phyloP scores from a whole-genome alignment of 2,797 vertebrate genomes.

The Oophaga sylvatica region DNA sequence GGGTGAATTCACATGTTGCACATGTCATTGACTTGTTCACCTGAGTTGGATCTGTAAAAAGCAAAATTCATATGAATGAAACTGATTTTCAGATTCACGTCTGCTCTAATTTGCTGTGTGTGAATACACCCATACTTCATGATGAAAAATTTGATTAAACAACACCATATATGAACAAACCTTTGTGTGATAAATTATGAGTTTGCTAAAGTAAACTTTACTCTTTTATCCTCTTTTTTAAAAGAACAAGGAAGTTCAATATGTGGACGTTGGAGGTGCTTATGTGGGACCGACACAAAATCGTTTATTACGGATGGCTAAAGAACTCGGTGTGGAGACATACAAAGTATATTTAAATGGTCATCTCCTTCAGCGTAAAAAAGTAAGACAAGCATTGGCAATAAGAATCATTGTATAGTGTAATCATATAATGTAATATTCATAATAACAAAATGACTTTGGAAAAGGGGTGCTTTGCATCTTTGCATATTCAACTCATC shows the following conservation, averaged over 20 bases:
- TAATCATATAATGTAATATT: background rate
- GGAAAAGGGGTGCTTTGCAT: too few relatives aligned
- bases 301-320: constrained; percentile 75
- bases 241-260: constrained; percentile 74
- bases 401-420: background rate
- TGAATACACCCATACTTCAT: too few relatives aligned
- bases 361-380: constrained; percentile 69
- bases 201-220: background rate
- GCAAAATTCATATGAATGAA: too few relatives aligned
- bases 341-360: constrained; percentile 77
- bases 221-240: constrained; percentile 40
- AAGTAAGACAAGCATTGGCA: constrained; percentile 66
- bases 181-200: background rate
- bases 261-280: constrained; percentile 78
- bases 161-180: background rate
- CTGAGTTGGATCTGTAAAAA: too few relatives aligned
- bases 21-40: too few relatives aligned
- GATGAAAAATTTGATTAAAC: too few relatives aligned
- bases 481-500: too few relatives aligned
- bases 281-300: constrained; percentile 82
- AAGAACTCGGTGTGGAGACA: constrained; percentile 77
- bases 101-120: too few relatives aligned
- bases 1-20: too few relatives aligned
- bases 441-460: background rate
- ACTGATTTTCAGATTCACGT: too few relatives aligned